Evolutionary conservation across 2,888 invertebrate species (phyloP), one percentile per base, ranked within the genome.

Genomic region (Eupithecia pulchellata): DNA sequence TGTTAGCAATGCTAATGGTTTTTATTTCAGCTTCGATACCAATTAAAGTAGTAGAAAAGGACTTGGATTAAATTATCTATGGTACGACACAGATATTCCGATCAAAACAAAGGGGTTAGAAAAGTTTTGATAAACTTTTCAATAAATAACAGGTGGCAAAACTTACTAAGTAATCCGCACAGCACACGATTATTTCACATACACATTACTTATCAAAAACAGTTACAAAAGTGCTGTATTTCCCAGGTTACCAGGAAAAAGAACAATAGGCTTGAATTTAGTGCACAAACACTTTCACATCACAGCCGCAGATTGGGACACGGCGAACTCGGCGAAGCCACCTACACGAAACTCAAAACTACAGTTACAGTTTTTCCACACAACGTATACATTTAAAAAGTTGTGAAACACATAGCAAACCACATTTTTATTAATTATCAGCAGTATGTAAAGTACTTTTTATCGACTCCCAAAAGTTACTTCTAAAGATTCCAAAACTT

Each of bases 241-340:
- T 91, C 90, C 87, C 88, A 88, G 85, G 85, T 84, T 86, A 90
- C 88, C 89, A 88, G 89, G 91, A 92, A 92, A 89, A 86, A 87
- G 87, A 92, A 93, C 94, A 94, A 94, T 94, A 91, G 93, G 91
- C 89, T 90, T 88, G 88, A 93, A 93, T 91, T 91, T 89, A 91
- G 92, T 90, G 91, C 91, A 90, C 92, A 90, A 90, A 92, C 91
- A 94, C 94, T 94, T 94, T 94, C 94, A 93, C 93, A 91, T 69
- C 89, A 84, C 84, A 32, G 64, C 84, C 61, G 69, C 67, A 67
- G 85, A 84, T 84, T 88, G 84, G 86, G 86, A 86, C 85, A 89
- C 86, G 84, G 68, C 36, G 85, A 84, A 89, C 85, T 89, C 86
- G 84, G 66, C 65, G 85, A 84, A 89, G 90, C 91, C 92, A 94